Evolutionary conservation across 2,113 vertebrate genomes (phyloP), one percentile per base, ranked within the genome.

Genomic region (Ascaphus truei): DNA sequence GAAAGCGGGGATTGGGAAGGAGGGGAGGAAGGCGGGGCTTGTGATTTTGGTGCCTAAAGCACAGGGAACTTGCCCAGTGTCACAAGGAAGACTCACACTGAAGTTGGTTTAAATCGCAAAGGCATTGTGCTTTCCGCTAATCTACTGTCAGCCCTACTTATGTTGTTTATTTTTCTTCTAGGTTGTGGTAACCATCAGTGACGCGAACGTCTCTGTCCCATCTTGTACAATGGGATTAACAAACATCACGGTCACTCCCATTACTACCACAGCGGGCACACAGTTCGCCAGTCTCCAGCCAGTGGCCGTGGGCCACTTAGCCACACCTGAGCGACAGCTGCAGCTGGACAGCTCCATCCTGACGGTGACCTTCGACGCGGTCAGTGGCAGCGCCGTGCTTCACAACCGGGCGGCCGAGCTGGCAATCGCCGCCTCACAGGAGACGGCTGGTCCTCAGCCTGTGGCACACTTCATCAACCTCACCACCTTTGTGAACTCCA

Each of bases 401-500:
- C 96, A 98, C 83, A 96, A 96, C 84, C 90, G 95, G 7, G 90
- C 91, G 0, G 77, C 83, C 0, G 95, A 98, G 45, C 78, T 97
- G 1, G 88, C 87, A 67, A 74, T 94, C 0, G 34, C 56, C 1
- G 43, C 66, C 4, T 57, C 55, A 1, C 90, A 87, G 48, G 81
- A 90, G 0, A 75, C 87, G 0, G 71, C 87, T 0, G 72, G 82
- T 2, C 77, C 92, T 0, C 96, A 95, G 57, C 93, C 97, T 0
- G 93, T 98, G 22, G 92, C 97, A 0, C 96, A 99, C 76, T 99
- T 98, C 79, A 98, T 99, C 81, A 99, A 98, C 77, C 90, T 99
- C 30, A 93, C 95, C 81, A 95, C 95, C 5, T 86, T 99, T 69
- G 96, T 98, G 80, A 98, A 98, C 84, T 96, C 96, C 71, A 92